phyloP scores from a whole-genome alignment of 1,140 invertebrate genomes.

The Helicorthomorpha holstii region DNA sequence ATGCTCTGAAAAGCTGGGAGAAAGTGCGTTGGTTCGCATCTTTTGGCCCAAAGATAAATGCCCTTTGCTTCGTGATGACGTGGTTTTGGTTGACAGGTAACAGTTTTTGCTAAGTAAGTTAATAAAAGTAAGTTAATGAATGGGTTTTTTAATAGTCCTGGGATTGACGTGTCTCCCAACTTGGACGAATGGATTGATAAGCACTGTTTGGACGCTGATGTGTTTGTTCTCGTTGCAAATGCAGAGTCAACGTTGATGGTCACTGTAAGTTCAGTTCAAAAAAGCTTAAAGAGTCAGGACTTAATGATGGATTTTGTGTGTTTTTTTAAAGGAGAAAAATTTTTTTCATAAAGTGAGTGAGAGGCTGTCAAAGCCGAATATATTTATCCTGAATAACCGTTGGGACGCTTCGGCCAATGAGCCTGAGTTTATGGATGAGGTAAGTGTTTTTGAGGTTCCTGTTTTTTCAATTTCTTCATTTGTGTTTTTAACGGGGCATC shows the following conservation, averaged over 20 bases:
- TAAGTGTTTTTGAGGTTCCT: slow-evolving; percentile 25
- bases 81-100: slow-evolving; percentile 85
- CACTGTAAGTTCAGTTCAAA: slow-evolving; percentile 49
- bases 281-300: neutral
- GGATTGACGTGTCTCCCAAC: slow-evolving; percentile 95
- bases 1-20: slow-evolving; percentile 72
- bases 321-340: slow-evolving; percentile 70
- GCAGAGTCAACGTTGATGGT: slow-evolving; percentile 97
- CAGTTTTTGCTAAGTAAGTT: too few species aligned
- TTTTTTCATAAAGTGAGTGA: slow-evolving; percentile 99
- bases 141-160: slow-evolving; percentile 61
- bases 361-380: slow-evolving; percentile 92
- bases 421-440: slow-evolving; percentile 82
- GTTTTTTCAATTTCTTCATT: neutral
- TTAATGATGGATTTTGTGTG: neutral
- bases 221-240: slow-evolving; percentile 97
- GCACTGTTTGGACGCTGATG: slow-evolving; percentile 96
- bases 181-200: slow-evolving; percentile 98
- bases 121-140: too few species aligned
- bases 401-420: slow-evolving; percentile 97
- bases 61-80: slow-evolving; percentile 83
- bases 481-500: neutral
- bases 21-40: slow-evolving; percentile 71
- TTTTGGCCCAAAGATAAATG: slow-evolving; percentile 95
- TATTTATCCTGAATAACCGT: slow-evolving; percentile 96